phyloP scores from a whole-genome alignment of 2,113 vertebrate species.

The Oreocharis arfaki region DNA sequence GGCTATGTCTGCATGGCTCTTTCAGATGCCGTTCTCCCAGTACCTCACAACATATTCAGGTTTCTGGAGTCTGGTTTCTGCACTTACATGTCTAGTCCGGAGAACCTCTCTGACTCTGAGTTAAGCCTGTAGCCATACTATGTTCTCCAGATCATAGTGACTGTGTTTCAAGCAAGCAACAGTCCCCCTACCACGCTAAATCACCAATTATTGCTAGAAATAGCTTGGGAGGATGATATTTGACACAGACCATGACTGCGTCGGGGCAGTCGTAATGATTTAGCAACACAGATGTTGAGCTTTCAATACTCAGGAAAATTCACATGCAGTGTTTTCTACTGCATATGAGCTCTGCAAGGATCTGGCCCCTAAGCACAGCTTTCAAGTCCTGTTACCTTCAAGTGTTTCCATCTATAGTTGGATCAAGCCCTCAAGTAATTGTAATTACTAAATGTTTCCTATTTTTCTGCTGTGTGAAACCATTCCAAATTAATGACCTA shows the following conservation, averaged over 20 bases:
- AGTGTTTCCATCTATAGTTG: not conserved
- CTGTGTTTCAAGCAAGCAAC: not conserved
- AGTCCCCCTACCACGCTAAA: accelerated
- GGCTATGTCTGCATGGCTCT: not conserved
- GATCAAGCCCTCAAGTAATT: not conserved
- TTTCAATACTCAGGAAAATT: not conserved
- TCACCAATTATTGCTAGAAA: not conserved
- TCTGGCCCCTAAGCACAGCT: not conserved
- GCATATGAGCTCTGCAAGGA: not conserved
- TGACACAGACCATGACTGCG: not conserved
- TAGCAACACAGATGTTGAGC: not conserved
- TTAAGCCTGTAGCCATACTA: not conserved
- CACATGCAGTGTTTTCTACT: not conserved
- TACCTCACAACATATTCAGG: not conserved
- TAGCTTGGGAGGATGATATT: not conserved
- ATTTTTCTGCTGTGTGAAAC: not conserved
- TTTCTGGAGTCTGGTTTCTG: not conserved
- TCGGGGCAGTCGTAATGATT: not conserved
- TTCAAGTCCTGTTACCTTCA: not conserved
- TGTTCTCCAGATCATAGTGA: not conserved
- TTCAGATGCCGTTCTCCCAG: not conserved
- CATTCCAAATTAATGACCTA: not conserved
- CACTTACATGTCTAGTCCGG: not conserved
- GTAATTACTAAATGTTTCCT: not conserved
- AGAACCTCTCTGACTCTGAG: not conserved